Conservation (phyloP, 2,888 invertebrate genomes). For the Torymus aiolomorphi region DNA sequence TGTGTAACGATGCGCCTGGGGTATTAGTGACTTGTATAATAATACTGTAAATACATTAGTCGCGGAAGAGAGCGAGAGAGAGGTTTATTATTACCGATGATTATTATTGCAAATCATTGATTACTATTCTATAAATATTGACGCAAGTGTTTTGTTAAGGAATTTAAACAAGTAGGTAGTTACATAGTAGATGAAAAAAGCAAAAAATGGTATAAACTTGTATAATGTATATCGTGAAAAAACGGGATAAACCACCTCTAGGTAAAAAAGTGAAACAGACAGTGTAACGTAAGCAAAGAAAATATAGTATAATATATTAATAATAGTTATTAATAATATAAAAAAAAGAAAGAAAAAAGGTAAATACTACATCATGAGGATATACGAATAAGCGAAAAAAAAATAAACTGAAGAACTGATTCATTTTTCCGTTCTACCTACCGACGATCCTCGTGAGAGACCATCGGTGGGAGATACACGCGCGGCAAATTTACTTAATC, state of each 20-base stretch:
- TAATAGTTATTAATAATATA: conserved; percentile 63
- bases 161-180: conserved; percentile 58
- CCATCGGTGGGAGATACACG: conserved; percentile 29
- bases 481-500: conserved; percentile 58
- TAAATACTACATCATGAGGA: conserved; percentile 35
- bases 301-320: conserved; percentile 68
- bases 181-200: conserved; percentile 53
- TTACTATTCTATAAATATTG: conserved; percentile 60
- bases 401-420: conserved; percentile 27
- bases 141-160: conserved; percentile 60
- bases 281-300: conserved; percentile 62
- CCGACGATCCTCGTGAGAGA: not conserved
- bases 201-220: conserved; percentile 55
- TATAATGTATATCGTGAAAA: conserved; percentile 59
- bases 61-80: conserved; percentile 55
- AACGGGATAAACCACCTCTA: conserved; percentile 60
- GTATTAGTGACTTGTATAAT: conserved; percentile 61
- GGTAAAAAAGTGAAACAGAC: conserved; percentile 53
- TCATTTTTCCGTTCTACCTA: conserved; percentile 40
- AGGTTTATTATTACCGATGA: conserved; percentile 57
- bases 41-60: conserved; percentile 70
- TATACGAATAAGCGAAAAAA: conserved; percentile 9
- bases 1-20: conserved; percentile 60
- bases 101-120: conserved; percentile 57
- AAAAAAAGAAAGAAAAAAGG: conserved; percentile 45